These are phyloP conservation scores for Bellardia bayeri DNA, from an alignment of 2,888 invertebrate species.

Conservation along the genomic window DNA sequence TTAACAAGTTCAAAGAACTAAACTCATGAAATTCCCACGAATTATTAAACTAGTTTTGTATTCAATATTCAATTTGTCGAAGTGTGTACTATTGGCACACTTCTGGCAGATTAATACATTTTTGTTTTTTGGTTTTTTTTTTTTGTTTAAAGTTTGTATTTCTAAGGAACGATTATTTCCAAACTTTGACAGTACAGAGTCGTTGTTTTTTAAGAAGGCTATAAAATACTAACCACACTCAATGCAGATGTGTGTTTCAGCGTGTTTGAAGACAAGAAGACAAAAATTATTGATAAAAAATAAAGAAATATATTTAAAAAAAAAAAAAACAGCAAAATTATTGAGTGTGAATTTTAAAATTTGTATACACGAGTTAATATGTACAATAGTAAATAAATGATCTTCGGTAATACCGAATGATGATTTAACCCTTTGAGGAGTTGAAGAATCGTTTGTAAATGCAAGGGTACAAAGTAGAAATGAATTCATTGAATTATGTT, in stretches of 20 bases:
- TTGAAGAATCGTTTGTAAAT: not conserved
- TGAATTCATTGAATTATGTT: too few relatives aligned
- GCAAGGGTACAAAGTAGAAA: too few relatives aligned
- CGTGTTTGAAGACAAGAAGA: not conserved
- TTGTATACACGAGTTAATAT: slow-evolving; percentile 23
- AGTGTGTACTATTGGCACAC: slow-evolving; percentile 53
- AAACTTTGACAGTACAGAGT: slow-evolving; percentile 7
- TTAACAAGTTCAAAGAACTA: slow-evolving; percentile 66
- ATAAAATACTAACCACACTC: slow-evolving; percentile 59
- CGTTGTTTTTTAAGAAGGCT: slow-evolving; percentile 48
- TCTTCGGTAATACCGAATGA: slow-evolving; percentile 68
- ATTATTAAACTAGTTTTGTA: slow-evolving; percentile 35
- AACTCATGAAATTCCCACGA: slow-evolving; percentile 57
- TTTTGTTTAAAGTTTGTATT: slow-evolving; percentile 1
- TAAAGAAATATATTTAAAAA: slow-evolving; percentile 29
- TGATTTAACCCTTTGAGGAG: slow-evolving; percentile 54
- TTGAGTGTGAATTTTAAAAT: slow-evolving; percentile 29
- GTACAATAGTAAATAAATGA: slow-evolving; percentile 28
- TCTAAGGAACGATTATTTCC: slow-evolving; percentile 42
- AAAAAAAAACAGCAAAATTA: slow-evolving; percentile 13
- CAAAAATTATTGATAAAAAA: not conserved
- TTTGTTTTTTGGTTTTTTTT: slow-evolving; percentile 1
- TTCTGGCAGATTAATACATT: slow-evolving; percentile 32
- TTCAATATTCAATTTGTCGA: slow-evolving; percentile 15
- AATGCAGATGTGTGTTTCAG: not conserved